phyloP scores from a whole-genome alignment of 2,888 invertebrate genomes.

The Anaspis maculata region DNA sequence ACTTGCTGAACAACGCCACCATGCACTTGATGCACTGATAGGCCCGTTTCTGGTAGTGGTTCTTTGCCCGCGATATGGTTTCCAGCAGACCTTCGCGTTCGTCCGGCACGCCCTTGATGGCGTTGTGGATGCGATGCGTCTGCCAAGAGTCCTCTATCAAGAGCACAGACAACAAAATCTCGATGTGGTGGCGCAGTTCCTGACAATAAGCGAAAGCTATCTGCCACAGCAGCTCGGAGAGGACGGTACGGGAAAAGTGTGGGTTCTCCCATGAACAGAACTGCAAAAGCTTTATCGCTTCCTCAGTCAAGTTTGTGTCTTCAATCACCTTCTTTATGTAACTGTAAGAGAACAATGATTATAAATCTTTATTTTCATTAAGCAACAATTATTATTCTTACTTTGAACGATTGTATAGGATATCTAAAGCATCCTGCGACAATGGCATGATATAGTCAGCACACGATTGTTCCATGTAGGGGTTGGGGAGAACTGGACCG shows the following conservation, averaged over 20 bases:
- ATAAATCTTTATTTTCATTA: background rate
- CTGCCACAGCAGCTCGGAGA: constrained; percentile 88
- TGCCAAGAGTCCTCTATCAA: constrained; percentile 95
- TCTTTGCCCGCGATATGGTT: constrained; percentile 85
- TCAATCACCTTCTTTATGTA: constrained; percentile 94
- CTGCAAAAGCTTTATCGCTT: constrained; percentile 80
- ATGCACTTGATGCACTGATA: constrained; percentile 96
- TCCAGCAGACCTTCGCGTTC: constrained; percentile 90
- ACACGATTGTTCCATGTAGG: constrained; percentile 59
- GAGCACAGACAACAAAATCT: constrained; percentile 77
- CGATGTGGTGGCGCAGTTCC: constrained; percentile 87
- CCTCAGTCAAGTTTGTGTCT: constrained; percentile 87
- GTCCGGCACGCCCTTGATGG: constrained; percentile 79
- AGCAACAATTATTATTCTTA: no score
- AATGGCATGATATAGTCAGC: constrained; percentile 58
- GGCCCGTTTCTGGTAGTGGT: constrained; percentile 92
- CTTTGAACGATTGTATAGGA: constrained; percentile 75
- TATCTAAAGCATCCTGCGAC: constrained; percentile 67
- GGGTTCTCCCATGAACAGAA: constrained; percentile 97
- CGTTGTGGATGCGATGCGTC: constrained; percentile 86
- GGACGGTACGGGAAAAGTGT: constrained; percentile 79
- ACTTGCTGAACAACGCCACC: constrained; percentile 82
- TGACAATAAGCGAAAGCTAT: constrained; percentile 86
- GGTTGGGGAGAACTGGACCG: constrained; percentile 59
- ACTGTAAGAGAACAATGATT: constrained; percentile 38